Base-by-base conservation (phyloP, 2,888 invertebrate genomes). In the Drosophila fulvimacula region DNA sequence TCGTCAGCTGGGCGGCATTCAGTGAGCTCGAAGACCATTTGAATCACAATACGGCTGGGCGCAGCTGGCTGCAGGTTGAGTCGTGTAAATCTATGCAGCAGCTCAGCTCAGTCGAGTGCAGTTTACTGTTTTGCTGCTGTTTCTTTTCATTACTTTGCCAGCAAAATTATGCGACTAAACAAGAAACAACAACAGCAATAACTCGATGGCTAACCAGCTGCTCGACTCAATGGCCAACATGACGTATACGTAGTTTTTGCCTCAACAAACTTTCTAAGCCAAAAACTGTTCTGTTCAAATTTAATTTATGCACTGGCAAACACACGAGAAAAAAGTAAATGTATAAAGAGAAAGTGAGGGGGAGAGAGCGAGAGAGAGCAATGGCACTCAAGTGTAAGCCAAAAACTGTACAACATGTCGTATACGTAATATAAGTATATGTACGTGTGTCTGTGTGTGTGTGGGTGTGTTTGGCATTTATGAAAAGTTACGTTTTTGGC, bases 1-100 rank as follows among this genome's bases (percentile, higher is more conserved):
- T 85, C 85, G 85, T 75, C 79, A 79, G 85, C 73, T 85, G 69
- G 69, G 68, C 65, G 53, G 19, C 56, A 73, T 76, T 82, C 64
- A 74, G 57, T 82, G 71, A 51, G 71, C 79, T 64, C 64, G 74
- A 63, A 62, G 61, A 69, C 62, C 67, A 73, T 79, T 79, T 79
- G 60, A 76, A 73, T 71, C 57, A 67, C 63, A 72, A 59, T 73
- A 48, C 39, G 58, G 11, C 21, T 51, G 59, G 63, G 44, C 67
- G 76, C 71, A 62, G 63, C 57, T 68, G 76, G 63, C 57, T 68
- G 76, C 71, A 63, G 57, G 57, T 61, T 60, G 52, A 62, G 51
- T 52, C 4, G 27, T 11, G n/a, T 34, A 39, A 64, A 60, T 57
- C 64, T 62, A 51, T 66, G 38, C 17, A 46, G 52, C 49, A 56